Conservation (phyloP, 2,797 vertebrate genomes). For the Hephaestus fuliginosus region DNA sequence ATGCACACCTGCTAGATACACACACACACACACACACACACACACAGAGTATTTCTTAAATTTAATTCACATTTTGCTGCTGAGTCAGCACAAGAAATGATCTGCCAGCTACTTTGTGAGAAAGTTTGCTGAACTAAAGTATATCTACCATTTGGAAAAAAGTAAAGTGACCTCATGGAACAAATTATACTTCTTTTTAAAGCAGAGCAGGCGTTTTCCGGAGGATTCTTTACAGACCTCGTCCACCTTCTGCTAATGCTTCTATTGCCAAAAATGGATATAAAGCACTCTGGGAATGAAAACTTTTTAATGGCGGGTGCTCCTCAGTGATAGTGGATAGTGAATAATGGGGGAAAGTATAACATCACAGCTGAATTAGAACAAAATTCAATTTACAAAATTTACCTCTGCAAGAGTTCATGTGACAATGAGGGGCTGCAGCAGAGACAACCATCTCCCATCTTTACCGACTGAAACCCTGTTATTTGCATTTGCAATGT, state of each 20-base stretch:
- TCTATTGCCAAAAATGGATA: conserved; percentile 28
- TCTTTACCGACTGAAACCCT: neutral
- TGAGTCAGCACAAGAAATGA: conserved; percentile 32
- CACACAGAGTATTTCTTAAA: neutral
- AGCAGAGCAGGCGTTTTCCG: conserved; percentile 6
- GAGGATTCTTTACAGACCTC: conserved; percentile 10
- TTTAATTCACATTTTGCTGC: conserved; percentile 15
- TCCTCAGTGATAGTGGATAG: neutral
- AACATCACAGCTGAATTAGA: neutral
- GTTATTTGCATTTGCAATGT: too few species aligned
- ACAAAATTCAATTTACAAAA: neutral
- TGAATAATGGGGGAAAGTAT: neutral
- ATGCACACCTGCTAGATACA: conserved; percentile 22
- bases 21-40: neutral
- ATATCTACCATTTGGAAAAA: conserved; percentile 1
- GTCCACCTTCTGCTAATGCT: conserved; percentile 9
- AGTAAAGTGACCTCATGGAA: conserved; percentile 19
- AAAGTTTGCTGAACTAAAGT: conserved; percentile 12
- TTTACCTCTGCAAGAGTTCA: neutral
- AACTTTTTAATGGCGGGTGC: neutral
- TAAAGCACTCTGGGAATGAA: conserved; percentile 29
- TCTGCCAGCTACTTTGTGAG: conserved; percentile 10
- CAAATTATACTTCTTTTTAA: conserved; percentile 9
- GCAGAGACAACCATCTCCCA: neutral
- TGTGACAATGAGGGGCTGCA: neutral